A percentile compares a stretch with the other conserved stretches of the same genome.
Conservation (phyloP, 2,113 vertebrate genomes). For the Vicugna pacos region DNA sequence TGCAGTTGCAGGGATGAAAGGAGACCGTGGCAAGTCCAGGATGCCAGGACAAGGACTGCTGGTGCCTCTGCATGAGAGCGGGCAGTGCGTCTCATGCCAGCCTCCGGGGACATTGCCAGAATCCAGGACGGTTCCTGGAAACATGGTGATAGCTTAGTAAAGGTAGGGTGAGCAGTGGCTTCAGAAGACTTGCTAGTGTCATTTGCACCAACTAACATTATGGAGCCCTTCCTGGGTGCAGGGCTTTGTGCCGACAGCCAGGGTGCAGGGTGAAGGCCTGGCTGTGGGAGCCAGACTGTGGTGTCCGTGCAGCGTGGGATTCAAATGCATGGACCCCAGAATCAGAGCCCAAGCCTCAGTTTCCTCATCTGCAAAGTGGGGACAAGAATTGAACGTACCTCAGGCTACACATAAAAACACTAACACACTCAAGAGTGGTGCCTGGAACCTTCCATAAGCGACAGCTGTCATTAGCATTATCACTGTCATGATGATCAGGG, state of each 20-base stretch:
- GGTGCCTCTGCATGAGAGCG: not conserved
- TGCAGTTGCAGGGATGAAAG: not conserved
- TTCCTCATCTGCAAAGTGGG: not conserved
- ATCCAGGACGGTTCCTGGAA: not conserved
- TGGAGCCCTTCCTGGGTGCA: rapidly evolving
- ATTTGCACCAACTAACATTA: rapidly evolving
- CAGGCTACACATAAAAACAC: not conserved
- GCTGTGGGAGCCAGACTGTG: rapidly evolving
- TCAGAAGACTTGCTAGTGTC: too few relatives aligned
- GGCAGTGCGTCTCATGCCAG: rapidly evolving
- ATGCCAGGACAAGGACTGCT: not conserved
- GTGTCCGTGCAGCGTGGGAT: rapidly evolving
- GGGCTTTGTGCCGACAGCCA: not conserved
- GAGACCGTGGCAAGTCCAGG: not conserved
- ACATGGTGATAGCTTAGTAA: not conserved
- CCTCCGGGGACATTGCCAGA: not conserved
- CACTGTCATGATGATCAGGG: rapidly evolving
- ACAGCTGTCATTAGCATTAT: rapidly evolving
- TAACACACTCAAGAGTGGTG: not conserved
- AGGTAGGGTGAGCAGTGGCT: too few relatives aligned
- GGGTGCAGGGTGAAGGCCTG: rapidly evolving
- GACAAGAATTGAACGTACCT: not conserved
- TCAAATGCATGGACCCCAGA: not conserved
- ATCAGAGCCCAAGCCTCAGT: not conserved
- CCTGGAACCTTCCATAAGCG: rapidly evolving